These are phyloP conservation scores for Brachionus calyciflorus DNA, from an alignment of 1,140 invertebrate genomes.

Conservation along the genomic window DNA sequence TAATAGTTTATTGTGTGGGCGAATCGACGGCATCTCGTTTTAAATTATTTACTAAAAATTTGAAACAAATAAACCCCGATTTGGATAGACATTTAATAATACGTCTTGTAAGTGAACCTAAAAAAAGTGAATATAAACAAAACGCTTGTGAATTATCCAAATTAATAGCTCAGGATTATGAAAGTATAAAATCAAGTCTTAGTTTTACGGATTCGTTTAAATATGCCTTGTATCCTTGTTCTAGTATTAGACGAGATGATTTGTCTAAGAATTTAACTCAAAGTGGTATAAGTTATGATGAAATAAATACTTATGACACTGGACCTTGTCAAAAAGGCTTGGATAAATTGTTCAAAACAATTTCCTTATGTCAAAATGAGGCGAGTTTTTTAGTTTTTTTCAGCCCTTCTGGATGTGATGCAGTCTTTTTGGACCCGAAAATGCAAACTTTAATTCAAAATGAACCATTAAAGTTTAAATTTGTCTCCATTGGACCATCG, in stretches of 20 bases:
- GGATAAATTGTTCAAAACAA: background rate
- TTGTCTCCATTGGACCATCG: conserved; percentile 5
- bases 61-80: background rate
- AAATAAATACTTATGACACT: conserved; percentile 6
- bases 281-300: background rate
- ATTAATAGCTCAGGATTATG: background rate
- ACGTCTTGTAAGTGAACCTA: background rate
- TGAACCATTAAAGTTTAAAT: background rate
- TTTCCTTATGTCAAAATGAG: background rate
- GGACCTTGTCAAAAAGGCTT: background rate
- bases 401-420: background rate
- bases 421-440: background rate
- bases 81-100: background rate
- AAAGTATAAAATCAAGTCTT: background rate
- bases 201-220: background rate
- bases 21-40: conserved; percentile 1
- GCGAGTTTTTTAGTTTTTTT: background rate
- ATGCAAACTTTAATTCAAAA: background rate
- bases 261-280: background rate
- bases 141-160: background rate
- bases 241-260: background rate
- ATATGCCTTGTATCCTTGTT: conserved; percentile 13
- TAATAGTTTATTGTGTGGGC: conserved; percentile 33
- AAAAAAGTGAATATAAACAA: background rate
- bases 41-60: background rate